Base-by-base conservation (phyloP, 2,888 invertebrate species). In the Notodonta ziczac region DNA sequence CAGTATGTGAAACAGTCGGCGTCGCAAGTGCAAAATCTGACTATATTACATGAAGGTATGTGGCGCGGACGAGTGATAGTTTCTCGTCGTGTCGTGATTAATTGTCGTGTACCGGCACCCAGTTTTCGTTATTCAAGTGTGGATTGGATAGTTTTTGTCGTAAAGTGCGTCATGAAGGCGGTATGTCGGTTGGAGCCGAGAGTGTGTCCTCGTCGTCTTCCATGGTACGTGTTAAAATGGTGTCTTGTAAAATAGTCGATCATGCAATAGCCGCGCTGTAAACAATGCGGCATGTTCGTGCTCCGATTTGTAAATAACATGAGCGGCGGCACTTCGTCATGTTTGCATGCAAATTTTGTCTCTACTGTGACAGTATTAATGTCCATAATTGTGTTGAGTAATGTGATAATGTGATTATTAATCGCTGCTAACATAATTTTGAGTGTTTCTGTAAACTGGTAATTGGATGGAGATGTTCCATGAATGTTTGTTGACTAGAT, bases 221-320 rank as follows among this genome's bases (percentile, higher is more conserved):
- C 24, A 24, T 24, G 32, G 50, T 60, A 68, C 57, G 58, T 63
- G 70, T 63, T 57, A 58, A 60, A 55, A 53, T 58, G 65, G 60
- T 74, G 73, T 73, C 70, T 64, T 69, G 69, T 10, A 57, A 58
- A 62, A 62, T 59, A 63, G 72, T 76, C 69, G 63, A 71, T 79
- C 74, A 70, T 77, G 73, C 71, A 76, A 77, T 80, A 67, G 68
- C 67, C 65, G 63, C 62, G 67, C 77, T 77, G 85, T 89, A 88
- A 88, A 87, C 86, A 85, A 87, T 84, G 81, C 86, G 85, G 86
- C 88, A 88, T 89, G 89, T 85, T 87, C 82, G 77, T 82, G 82
- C 74, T 73, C 73, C 68, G 77, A 78, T 81, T 84, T 80, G 85
- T 86, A 84, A 88, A 86, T 89, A 86, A 80, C 71, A 63, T 60